Evolutionary conservation across 2,888 invertebrate genomes (phyloP).

Genomic region (Pterostichus niger): DNA sequence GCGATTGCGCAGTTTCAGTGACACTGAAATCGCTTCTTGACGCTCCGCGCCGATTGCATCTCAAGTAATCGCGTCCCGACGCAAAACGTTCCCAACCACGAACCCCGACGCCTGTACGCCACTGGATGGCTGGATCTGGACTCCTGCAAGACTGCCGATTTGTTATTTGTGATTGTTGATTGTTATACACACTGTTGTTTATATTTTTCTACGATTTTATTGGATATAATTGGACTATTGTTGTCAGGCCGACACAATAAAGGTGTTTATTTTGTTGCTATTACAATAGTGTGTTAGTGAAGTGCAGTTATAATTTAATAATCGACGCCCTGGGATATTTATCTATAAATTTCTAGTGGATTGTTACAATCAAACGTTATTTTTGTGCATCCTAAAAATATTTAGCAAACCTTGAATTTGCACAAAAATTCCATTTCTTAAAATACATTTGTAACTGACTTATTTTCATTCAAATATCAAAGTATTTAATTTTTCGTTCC

Average conservation of each 20-base stretch:
- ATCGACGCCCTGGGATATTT: neutral
- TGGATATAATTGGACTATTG: slow-evolving; percentile 15
- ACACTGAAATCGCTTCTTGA: slow-evolving; percentile 51
- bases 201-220: slow-evolving; percentile 51
- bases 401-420: slow-evolving; percentile 1
- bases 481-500: too few relatives aligned
- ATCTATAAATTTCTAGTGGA: slow-evolving; percentile 27
- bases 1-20: slow-evolving; percentile 53
- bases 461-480: too few relatives aligned
- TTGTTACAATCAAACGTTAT: neutral
- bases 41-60: slow-evolving; percentile 25
- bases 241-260: slow-evolving; percentile 59
- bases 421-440: slow-evolving; percentile 4
- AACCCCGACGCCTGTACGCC: slow-evolving; percentile 70
- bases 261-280: slow-evolving; percentile 34
- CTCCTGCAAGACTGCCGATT: slow-evolving; percentile 37
- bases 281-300: neutral
- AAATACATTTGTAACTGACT: too few relatives aligned
- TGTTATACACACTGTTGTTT: slow-evolving; percentile 35
- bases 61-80: neutral
- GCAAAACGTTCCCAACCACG: slow-evolving; percentile 77
- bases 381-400: slow-evolving; percentile 22
- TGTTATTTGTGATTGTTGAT: slow-evolving; percentile 53
- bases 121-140: slow-evolving; percentile 80
- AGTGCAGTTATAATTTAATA: slow-evolving; percentile 14